These are phyloP conservation scores for Sminthurinus signatus DNA, from an alignment of 1,140 invertebrate genomes.

Conservation along the genomic window DNA sequence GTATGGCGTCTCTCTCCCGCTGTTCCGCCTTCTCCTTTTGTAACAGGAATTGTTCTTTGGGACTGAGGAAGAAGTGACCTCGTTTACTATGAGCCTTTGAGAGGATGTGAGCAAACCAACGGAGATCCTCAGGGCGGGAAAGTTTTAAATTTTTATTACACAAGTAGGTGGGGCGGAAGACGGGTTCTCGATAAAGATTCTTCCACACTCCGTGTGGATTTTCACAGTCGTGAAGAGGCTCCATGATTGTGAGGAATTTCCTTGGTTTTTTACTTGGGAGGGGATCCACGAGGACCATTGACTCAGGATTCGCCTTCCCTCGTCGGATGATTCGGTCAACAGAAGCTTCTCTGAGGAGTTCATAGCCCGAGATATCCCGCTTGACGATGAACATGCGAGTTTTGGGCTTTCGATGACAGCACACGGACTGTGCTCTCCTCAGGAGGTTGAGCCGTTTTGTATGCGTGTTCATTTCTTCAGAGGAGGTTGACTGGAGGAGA, in stretches of 20 bases:
- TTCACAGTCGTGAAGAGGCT: conserved; percentile 6
- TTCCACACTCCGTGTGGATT: conserved; percentile 27
- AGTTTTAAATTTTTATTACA: conserved; percentile 21
- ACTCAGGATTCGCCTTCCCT: conserved; percentile 3
- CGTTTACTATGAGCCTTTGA: conserved; percentile 8
- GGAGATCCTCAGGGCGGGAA: conserved; percentile 8
- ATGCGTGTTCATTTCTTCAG: conserved; percentile 9
- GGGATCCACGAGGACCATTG: conserved; percentile 17
- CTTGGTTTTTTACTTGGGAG: conserved; percentile 1
- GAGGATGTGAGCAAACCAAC: conserved; percentile 31
- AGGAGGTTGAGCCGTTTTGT: conserved; percentile 1
- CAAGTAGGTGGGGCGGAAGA: conserved; percentile 17
- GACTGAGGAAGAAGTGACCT: not conserved
- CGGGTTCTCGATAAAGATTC: conserved; percentile 18
- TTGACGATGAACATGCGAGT: conserved; percentile 28
- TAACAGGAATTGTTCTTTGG: not conserved
- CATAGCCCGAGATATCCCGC: conserved; percentile 14
- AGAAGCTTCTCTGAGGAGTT: conserved; percentile 4
- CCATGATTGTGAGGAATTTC: conserved; percentile 28
- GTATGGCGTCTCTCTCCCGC: not conserved
- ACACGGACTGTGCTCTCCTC: not conserved
- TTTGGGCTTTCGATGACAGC: not conserved
- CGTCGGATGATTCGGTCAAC: conserved; percentile 5
- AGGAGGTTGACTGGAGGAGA: conserved; percentile 13
- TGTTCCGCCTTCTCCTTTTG: not conserved